Conservation (phyloP, 2,797 vertebrate genomes). For the Enteromius thamalakanensis region DNA sequence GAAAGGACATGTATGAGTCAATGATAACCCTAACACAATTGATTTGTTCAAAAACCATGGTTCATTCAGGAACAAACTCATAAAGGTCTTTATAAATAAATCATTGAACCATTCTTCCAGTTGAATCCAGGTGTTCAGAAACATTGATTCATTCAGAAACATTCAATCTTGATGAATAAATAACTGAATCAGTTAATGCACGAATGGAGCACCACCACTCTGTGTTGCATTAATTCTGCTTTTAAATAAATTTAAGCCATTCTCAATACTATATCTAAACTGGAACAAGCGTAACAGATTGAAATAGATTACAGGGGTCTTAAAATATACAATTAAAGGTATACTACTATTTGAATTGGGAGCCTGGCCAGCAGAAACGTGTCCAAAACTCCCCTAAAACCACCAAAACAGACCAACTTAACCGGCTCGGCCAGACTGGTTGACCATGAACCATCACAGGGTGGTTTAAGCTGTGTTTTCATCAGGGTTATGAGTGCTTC, state of each 20-base stretch:
- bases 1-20: background rate
- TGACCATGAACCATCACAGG: conserved; percentile 17
- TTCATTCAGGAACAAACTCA: background rate
- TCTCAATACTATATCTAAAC: background rate
- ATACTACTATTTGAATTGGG: background rate
- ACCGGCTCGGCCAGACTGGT: background rate
- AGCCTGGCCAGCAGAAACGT: background rate
- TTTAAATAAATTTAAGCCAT: background rate
- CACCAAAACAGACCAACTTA: background rate
- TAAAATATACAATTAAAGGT: background rate
- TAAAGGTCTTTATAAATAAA: background rate
- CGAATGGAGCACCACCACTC: background rate
- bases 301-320: background rate
- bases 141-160: background rate
- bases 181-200: background rate
- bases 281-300: background rate
- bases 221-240: background rate
- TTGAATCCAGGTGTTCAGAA: background rate
- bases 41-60: background rate
- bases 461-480: background rate
- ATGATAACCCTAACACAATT: background rate
- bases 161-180: background rate
- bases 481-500: conserved; percentile 16
- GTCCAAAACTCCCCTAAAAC: background rate
- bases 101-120: background rate